Percentiles rank a stretch among this genome's conserved stretches.
Conservation (phyloP, 2,113 vertebrate genomes). For the Anas platyrhynchos region DNA sequence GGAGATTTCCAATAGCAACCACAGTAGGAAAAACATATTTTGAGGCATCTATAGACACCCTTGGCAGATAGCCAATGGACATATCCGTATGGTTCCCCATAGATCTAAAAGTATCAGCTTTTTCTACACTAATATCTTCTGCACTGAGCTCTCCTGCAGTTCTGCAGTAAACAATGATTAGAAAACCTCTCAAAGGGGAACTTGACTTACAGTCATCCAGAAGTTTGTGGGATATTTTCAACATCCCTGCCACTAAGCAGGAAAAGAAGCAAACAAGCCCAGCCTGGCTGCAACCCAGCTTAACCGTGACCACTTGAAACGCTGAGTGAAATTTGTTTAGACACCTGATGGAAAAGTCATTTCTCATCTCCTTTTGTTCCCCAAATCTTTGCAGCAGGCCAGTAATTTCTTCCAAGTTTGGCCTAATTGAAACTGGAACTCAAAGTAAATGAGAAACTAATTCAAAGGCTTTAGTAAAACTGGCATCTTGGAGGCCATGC, state of each 20-base stretch:
- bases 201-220: not conserved
- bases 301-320: not conserved
- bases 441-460: not conserved
- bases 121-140: not conserved
- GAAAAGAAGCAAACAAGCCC: not conserved
- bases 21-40: not conserved
- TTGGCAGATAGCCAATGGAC: not conserved
- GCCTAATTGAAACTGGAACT: conserved; percentile 32
- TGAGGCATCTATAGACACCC: not conserved
- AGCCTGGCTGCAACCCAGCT: not conserved
- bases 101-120: not conserved
- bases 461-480: not conserved
- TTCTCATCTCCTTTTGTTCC: conserved; percentile 34
- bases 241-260: not conserved
- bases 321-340: conserved; percentile 5
- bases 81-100: not conserved
- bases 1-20: not conserved
- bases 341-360: not conserved
- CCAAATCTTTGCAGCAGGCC: not conserved
- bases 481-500: not conserved
- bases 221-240: not conserved
- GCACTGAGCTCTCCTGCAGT: not conserved
- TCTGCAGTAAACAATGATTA: not conserved
- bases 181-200: not conserved
- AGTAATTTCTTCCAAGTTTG: conserved; percentile 21